Evolutionary conservation across 2,888 invertebrate species (phyloP).

Genomic region (Maniola hyperantus): DNA sequence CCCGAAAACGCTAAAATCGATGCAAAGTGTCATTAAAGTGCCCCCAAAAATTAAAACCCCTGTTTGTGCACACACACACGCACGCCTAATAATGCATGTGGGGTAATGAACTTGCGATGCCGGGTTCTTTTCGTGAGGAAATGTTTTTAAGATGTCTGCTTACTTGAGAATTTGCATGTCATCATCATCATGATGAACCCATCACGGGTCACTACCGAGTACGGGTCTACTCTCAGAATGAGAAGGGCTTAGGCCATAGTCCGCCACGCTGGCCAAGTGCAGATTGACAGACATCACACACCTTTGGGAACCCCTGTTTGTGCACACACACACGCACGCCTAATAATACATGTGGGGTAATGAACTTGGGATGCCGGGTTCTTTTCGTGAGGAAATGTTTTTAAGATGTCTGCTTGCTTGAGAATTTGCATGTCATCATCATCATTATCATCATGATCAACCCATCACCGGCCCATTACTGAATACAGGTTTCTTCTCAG

Average conservation of each 20-base stretch:
- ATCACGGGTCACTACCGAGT: too few species aligned
- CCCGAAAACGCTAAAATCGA: slow-evolving; percentile 79
- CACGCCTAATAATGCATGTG: slow-evolving; percentile 54
- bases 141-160: slow-evolving; percentile 12
- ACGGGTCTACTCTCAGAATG: too few species aligned
- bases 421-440: not conserved
- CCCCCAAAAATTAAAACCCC: slow-evolving; percentile 81
- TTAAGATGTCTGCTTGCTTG: slow-evolving; percentile 1
- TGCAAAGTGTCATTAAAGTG: slow-evolving; percentile 82
- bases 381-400: slow-evolving; percentile 43
- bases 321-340: slow-evolving; percentile 46
- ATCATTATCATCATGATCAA: too few species aligned
- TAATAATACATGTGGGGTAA: slow-evolving; percentile 55
- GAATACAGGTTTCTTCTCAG: too few species aligned
- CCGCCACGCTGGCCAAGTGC: too few species aligned
- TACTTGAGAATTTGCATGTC: not conserved
- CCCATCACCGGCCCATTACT: too few species aligned
- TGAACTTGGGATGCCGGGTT: slow-evolving; percentile 55
- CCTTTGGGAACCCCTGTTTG: slow-evolving; percentile 69
- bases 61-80: slow-evolving; percentile 47
- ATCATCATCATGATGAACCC: too few species aligned
- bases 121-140: slow-evolving; percentile 46
- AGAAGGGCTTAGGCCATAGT: too few species aligned
- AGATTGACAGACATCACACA: too few species aligned
- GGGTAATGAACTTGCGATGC: slow-evolving; percentile 59